These are phyloP conservation scores for Desmophyllum pertusum DNA, from an alignment of 92 coral and sea anemone species.

Conservation along the genomic window DNA sequence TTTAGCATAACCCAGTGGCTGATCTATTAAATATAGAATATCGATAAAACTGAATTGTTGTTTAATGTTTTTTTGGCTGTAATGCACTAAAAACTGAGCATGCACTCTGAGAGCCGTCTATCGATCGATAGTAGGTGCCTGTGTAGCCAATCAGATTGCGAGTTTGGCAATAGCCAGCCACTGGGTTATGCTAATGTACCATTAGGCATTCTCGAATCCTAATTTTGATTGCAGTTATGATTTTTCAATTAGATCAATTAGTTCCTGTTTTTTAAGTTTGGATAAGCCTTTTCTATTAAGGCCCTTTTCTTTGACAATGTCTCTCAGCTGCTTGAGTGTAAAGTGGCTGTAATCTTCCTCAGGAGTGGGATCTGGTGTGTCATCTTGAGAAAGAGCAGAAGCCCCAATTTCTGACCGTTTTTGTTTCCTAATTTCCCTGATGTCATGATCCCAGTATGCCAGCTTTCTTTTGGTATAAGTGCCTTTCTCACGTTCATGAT, in stretches of 20 bases:
- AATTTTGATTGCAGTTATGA: too few relatives aligned
- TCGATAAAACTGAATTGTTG: too few relatives aligned
- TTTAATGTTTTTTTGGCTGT: too few relatives aligned
- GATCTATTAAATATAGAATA: too few relatives aligned
- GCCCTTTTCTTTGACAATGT: constrained; percentile 51
- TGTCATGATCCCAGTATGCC: constrained; percentile 52
- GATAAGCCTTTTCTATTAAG: constrained; percentile 59
- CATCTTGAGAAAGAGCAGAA: not conserved
- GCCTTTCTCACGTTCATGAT: constrained; percentile 55
- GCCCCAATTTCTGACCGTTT: not conserved
- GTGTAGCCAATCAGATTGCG: too few relatives aligned
- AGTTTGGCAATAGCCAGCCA: too few relatives aligned
- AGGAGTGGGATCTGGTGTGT: constrained; percentile 37
- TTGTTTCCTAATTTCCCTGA: constrained; percentile 21
- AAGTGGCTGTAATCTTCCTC: constrained; percentile 25
- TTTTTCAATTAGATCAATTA: constrained; percentile 47
- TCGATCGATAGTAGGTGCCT: too few relatives aligned
- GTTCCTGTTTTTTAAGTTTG: constrained; percentile 61
- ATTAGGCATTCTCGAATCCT: too few relatives aligned
- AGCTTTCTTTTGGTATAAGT: constrained; percentile 46
- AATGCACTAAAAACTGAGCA: too few relatives aligned
- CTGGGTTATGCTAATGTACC: too few relatives aligned
- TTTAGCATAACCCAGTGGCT: too few relatives aligned
- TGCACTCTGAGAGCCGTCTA: too few relatives aligned
- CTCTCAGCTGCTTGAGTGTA: constrained; percentile 57